Evolutionary conservation across 2,113 vertebrate species (phyloP).

Genomic region (Microtus richardsoni): DNA sequence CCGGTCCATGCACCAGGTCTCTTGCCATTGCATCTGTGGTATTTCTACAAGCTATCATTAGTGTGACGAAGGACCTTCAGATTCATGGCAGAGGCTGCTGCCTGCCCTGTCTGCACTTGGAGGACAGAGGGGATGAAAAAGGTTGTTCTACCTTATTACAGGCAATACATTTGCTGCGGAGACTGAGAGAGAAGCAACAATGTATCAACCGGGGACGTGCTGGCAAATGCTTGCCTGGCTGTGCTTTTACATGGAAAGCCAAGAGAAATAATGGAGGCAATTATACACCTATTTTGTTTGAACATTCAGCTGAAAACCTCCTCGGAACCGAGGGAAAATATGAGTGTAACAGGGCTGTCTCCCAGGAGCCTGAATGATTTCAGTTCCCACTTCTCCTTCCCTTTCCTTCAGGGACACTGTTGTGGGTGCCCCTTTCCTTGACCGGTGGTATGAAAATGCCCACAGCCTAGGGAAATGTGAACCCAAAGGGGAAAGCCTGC

Average conservation of each 20-base stretch:
- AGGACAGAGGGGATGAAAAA: not conserved
- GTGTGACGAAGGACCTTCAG: not conserved
- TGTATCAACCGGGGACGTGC: not conserved
- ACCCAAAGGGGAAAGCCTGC: not conserved
- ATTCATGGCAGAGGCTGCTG: not conserved
- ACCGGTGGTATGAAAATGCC: not conserved
- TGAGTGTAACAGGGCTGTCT: not conserved
- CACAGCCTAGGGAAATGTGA: not conserved
- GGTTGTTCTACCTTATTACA: constrained; percentile 29
- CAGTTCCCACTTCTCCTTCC: not conserved
- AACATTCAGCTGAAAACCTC: constrained; percentile 42
- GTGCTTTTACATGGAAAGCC: constrained; percentile 6
- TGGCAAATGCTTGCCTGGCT: not conserved
- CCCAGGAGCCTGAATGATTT: constrained; percentile 11
- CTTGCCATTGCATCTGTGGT: not conserved
- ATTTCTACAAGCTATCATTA: not conserved
- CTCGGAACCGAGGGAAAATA: constrained; percentile 45
- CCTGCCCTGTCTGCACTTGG: not conserved
- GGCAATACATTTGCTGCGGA: constrained; percentile 57
- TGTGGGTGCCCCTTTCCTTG: not conserved
- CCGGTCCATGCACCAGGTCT: not conserved
- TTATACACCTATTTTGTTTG: constrained; percentile 59
- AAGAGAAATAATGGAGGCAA: constrained; percentile 61
- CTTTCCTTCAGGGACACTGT: not conserved
- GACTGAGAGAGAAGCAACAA: constrained; percentile 55